phyloP scores from a whole-genome alignment of 2,797 vertebrate species.

The Urosaurus nigricauda region DNA sequence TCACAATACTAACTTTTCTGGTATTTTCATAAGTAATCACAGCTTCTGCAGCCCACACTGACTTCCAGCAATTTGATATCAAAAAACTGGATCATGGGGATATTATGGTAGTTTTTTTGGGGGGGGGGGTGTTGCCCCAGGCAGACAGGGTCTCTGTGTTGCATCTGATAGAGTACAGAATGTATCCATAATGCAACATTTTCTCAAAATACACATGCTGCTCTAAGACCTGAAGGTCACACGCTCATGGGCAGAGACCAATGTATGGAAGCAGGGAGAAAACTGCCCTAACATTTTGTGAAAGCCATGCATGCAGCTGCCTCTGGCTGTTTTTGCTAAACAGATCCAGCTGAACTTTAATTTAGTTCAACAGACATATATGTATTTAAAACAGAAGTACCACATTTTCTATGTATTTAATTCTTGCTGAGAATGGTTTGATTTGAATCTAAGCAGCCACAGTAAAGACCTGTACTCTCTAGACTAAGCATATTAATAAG shows the following conservation, averaged over 20 bases:
- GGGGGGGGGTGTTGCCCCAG: too few species aligned
- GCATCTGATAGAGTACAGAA: neutral
- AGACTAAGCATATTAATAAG: neutral
- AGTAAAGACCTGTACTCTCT: neutral
- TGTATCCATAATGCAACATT: too few species aligned
- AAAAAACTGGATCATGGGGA: too few species aligned
- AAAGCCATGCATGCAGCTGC: neutral
- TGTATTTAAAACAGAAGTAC: slow-evolving; percentile 5
- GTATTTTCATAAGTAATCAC: too few species aligned
- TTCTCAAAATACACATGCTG: neutral
- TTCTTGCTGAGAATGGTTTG: slow-evolving; percentile 2
- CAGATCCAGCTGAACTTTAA: neutral
- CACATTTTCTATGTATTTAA: neutral
- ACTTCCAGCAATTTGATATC: too few species aligned
- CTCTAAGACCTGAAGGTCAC: neutral
- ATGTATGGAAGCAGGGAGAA: neutral
- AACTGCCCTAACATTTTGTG: neutral
- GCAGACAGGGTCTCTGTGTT: neutral
- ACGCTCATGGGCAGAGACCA: neutral
- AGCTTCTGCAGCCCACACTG: too few species aligned
- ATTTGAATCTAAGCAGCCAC: slow-evolving; percentile 22
- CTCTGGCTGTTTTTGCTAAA: neutral
- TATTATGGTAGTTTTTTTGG: too few species aligned
- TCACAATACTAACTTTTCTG: too few species aligned
- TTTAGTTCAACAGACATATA: neutral